These are phyloP conservation scores for Drosophila koepferae DNA, from an alignment of 2,888 invertebrate genomes.

Conservation along the genomic window DNA sequence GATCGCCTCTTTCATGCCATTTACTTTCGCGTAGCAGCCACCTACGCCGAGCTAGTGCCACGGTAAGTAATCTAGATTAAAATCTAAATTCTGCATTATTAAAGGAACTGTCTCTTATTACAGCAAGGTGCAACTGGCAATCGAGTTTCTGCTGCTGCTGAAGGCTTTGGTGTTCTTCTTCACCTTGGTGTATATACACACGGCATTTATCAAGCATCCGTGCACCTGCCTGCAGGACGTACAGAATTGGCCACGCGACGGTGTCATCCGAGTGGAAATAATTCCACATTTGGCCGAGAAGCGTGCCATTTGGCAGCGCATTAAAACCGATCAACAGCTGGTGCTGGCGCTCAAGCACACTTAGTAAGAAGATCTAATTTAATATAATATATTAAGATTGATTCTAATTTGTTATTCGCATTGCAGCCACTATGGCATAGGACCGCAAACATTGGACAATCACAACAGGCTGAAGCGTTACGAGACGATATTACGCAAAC, in stretches of 20 bases:
- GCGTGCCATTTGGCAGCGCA: slow-evolving; percentile 70
- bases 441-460: slow-evolving; percentile 81
- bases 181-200: slow-evolving; percentile 97
- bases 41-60: slow-evolving; percentile 96
- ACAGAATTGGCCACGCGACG: slow-evolving; percentile 97
- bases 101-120: background rate
- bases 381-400: background rate
- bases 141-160: slow-evolving; percentile 84
- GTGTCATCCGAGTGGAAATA: slow-evolving; percentile 89
- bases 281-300: slow-evolving; percentile 81
- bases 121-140: slow-evolving; percentile 80
- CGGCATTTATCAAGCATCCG: slow-evolving; percentile 96
- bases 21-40: slow-evolving; percentile 95
- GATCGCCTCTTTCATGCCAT: slow-evolving; percentile 97
- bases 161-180: slow-evolving; percentile 94
- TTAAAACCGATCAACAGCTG: slow-evolving; percentile 71
- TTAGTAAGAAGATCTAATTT: slow-evolving; percentile 60
- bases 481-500: slow-evolving; percentile 58
- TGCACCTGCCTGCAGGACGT: slow-evolving; percentile 96
- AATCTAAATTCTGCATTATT: background rate
- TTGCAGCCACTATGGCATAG: slow-evolving; percentile 80
- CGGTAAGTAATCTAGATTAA: slow-evolving; percentile 86
- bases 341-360: slow-evolving; percentile 73
- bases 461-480: slow-evolving; percentile 72
- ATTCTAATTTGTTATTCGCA: background rate